A percentile compares a stretch with the other conserved stretches of the same genome.
These are phyloP conservation scores for Tineola bisselliella DNA, from an alignment of 2,888 invertebrate genomes.

Conservation along the genomic window DNA sequence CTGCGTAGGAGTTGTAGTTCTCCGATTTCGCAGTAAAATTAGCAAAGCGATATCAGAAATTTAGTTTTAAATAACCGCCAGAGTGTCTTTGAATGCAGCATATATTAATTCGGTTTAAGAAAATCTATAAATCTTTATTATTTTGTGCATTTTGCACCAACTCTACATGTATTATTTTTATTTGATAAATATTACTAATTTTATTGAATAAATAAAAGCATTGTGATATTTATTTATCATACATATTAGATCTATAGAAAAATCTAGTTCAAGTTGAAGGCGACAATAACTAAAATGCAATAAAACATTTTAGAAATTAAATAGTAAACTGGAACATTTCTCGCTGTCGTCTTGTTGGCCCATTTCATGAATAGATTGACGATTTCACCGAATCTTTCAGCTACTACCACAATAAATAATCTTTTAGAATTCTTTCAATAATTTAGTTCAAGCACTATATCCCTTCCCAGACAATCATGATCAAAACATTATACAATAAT, in stretches of 20 bases:
- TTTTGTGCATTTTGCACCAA: too few relatives aligned
- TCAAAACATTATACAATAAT: too few relatives aligned
- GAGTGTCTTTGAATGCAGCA: background rate
- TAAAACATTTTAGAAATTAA: background rate
- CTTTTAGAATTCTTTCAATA: background rate
- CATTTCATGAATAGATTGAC: background rate
- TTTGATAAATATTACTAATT: too few relatives aligned
- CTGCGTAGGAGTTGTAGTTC: background rate
- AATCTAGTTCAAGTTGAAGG: slow-evolving; percentile 3
- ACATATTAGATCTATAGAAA: background rate
- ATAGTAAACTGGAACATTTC: background rate
- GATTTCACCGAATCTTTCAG: background rate
- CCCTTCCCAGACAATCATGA: too few relatives aligned
- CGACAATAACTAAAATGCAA: background rate
- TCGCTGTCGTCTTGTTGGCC: background rate
- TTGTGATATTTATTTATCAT: too few relatives aligned
- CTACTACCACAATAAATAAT: background rate
- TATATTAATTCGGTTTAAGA: background rate
- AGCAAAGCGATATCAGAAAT: background rate
- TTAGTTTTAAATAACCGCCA: background rate
- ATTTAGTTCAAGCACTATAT: too few relatives aligned
- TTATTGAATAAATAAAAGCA: too few relatives aligned
- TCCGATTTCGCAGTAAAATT: slow-evolving; percentile 3
- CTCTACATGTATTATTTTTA: too few relatives aligned
- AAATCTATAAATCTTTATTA: too few relatives aligned